phyloP scores from a whole-genome alignment of 2,888 invertebrate species.

The Sepiola atlantica region DNA sequence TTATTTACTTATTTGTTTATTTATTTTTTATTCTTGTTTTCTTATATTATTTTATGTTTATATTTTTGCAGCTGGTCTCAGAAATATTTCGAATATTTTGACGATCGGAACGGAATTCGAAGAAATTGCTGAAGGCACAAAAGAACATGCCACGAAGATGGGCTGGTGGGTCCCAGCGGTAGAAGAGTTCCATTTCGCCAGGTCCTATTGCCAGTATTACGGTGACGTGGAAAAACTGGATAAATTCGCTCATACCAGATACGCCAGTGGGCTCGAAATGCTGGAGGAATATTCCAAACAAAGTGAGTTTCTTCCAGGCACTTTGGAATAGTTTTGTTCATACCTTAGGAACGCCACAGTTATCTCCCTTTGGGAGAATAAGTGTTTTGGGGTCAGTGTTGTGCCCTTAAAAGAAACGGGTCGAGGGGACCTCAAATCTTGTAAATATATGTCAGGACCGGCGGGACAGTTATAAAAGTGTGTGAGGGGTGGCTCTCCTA shows the following conservation, averaged over 20 bases:
- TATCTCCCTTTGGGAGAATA: neutral
- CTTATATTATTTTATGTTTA: neutral
- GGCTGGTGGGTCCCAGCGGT: constrained; percentile 63
- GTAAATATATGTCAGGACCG: too few species aligned
- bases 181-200: constrained; percentile 66
- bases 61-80: constrained; percentile 62
- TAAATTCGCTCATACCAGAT: constrained; percentile 14
- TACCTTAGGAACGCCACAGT: too few species aligned
- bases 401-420: too few species aligned
- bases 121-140: constrained; percentile 60
- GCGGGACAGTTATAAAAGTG: too few species aligned
- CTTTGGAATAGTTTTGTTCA: neutral
- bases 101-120: constrained; percentile 66
- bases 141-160: constrained; percentile 60
- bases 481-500: too few species aligned
- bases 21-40: neutral
- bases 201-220: constrained; percentile 56
- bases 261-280: constrained; percentile 57
- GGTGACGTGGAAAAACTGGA: constrained; percentile 35
- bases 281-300: constrained; percentile 58
- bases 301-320: constrained; percentile 54
- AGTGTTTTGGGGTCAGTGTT: too few species aligned
- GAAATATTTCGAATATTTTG: constrained; percentile 69
- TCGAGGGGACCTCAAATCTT: too few species aligned
- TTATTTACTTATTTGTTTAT: neutral